These are phyloP conservation scores for Pollimyrus isidori DNA, from an alignment of 2,113 vertebrate species.

Conservation along the genomic window DNA sequence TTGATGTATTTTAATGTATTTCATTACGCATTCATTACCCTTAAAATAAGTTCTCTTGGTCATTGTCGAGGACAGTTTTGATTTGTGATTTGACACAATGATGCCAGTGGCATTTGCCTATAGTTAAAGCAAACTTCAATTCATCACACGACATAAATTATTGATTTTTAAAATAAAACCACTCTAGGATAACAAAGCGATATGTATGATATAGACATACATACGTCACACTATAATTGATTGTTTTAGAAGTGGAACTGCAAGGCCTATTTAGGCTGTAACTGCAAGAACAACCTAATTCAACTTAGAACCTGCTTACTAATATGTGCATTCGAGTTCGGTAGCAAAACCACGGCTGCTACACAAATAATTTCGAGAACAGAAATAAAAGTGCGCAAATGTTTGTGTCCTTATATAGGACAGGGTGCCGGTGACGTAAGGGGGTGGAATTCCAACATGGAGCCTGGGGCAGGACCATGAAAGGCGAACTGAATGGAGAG, in stretches of 20 bases:
- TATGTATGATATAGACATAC: neutral
- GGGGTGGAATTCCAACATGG: constrained; percentile 39
- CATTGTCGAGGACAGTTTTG: neutral
- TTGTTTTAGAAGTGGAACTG: neutral
- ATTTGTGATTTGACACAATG: neutral
- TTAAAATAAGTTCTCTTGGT: neutral
- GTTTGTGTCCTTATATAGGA: neutral
- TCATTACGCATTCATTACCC: neutral
- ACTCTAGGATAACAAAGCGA: neutral
- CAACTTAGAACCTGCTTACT: neutral
- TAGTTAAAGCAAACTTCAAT: neutral
- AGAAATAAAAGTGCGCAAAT: neutral
- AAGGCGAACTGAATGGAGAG: constrained; percentile 20
- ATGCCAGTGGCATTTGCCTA: neutral
- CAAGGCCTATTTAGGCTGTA: neutral
- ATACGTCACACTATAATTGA: neutral
- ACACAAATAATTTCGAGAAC: neutral
- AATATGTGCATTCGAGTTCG: neutral
- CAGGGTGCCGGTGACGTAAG: constrained; percentile 40
- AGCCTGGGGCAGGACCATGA: constrained; percentile 35
- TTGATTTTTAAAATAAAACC: neutral
- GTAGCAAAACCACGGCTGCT: neutral
- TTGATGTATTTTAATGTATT: neutral
- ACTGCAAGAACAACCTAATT: neutral
- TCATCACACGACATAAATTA: neutral